phyloP scores from a whole-genome alignment of 1,140 invertebrate species.

The Lordiphosa stackelbergi region DNA sequence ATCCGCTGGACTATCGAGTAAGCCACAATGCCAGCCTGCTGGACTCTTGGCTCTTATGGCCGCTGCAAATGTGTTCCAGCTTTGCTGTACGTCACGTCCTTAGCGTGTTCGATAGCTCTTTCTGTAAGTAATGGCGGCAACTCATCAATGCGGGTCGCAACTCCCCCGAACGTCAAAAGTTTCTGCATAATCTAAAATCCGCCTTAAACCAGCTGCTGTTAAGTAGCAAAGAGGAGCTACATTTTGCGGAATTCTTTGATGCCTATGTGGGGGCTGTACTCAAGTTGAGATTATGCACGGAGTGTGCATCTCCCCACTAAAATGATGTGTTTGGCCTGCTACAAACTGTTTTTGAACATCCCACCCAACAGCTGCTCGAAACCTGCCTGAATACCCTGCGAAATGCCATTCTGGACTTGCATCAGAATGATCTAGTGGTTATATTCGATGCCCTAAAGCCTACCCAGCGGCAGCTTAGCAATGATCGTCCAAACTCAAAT shows the following conservation, averaged over 20 bases:
- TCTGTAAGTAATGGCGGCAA: conserved; percentile 62
- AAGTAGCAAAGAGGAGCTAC: conserved; percentile 52
- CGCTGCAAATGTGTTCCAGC: conserved; percentile 47
- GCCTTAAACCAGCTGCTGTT: conserved; percentile 38
- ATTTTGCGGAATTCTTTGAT: conserved; percentile 62
- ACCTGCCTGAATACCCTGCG: conserved; percentile 59
- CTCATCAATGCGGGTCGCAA: conserved; percentile 55
- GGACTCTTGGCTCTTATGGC: conserved; percentile 67
- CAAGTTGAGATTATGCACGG: conserved; percentile 59
- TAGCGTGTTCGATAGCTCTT: conserved; percentile 47
- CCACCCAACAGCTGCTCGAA: conserved; percentile 47
- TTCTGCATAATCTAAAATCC: conserved; percentile 37
- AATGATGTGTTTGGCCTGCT: conserved; percentile 57
- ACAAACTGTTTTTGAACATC: conserved; percentile 36
- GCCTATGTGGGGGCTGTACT: conserved; percentile 42
- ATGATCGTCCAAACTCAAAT: conserved; percentile 44
- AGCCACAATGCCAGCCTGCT: conserved; percentile 42
- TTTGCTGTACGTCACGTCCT: conserved; percentile 47
- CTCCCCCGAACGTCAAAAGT: conserved; percentile 37
- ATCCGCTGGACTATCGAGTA: conserved; percentile 57
- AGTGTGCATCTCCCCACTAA: conserved; percentile 38
- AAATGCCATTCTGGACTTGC: conserved; percentile 49
- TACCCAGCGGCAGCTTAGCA: conserved; percentile 19
- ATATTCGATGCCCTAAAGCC: conserved; percentile 58
- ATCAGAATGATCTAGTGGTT: conserved; percentile 49